These are phyloP conservation scores for Sceliomorpha sp. DNA, from an alignment of 2,888 invertebrate species.

Conservation along the genomic window DNA sequence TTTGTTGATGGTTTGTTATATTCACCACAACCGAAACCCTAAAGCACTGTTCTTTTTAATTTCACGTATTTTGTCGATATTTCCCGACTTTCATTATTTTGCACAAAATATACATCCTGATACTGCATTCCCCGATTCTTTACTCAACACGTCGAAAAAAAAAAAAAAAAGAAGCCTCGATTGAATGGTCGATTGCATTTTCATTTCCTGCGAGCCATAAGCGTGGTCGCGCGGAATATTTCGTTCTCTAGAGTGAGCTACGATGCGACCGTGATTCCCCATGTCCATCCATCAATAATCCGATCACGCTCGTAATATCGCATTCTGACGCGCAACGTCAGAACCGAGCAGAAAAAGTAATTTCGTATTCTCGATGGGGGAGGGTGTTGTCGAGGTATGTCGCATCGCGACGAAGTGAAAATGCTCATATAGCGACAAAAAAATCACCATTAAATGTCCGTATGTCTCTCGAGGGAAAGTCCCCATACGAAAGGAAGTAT, in stretches of 20 bases:
- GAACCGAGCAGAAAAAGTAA: conserved; percentile 57
- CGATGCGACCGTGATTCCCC: conserved; percentile 53
- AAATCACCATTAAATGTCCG: conserved; percentile 76
- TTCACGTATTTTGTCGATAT: conserved; percentile 20
- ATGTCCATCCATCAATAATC: conserved; percentile 58
- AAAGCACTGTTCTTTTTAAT: conserved; percentile 5
- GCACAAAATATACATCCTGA: conserved; percentile 11
- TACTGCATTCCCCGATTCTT: conserved; percentile 6
- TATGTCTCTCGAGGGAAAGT: conserved; percentile 70
- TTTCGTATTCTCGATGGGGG: conserved; percentile 58
- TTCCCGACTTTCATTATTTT: conserved; percentile 24
- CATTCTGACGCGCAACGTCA: conserved; percentile 53
- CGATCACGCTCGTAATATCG: conserved; percentile 61
- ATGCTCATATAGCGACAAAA: conserved; percentile 67
- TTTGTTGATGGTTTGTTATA: too few relatives aligned
- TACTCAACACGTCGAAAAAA: conserved; percentile 15
- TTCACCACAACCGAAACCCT: conserved; percentile 2
- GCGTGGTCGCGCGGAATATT: conserved; percentile 51
- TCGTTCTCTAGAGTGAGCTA: conserved; percentile 41
- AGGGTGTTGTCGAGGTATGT: conserved; percentile 55
- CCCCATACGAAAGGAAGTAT: conserved; percentile 62
- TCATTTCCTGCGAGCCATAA: conserved; percentile 45
- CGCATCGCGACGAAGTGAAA: conserved; percentile 63
- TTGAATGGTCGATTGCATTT: conserved; percentile 53
- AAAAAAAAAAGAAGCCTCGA: conserved; percentile 37